Conservation (phyloP, 2,113 vertebrate genomes). For the Nesogale talazaci region DNA sequence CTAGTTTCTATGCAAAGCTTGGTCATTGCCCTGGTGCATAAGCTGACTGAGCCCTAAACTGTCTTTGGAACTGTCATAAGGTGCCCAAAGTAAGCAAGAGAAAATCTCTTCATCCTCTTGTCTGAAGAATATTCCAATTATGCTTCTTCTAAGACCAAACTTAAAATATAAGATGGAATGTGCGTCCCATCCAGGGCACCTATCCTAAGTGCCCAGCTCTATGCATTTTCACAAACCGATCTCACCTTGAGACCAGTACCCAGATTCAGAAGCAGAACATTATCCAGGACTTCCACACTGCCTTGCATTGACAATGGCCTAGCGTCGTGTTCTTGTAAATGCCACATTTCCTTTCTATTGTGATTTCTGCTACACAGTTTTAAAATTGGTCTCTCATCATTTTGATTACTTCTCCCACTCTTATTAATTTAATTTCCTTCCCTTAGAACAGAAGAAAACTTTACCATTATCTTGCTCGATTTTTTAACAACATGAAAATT, state of each 20-base stretch:
- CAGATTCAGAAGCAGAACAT: slow-evolving; percentile 16
- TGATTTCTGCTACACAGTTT: background rate
- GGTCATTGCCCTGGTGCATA: no score
- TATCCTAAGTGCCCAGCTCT: background rate
- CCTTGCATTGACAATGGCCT: background rate
- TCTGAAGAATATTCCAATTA: no score
- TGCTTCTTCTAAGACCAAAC: no score
- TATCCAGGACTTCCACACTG: background rate
- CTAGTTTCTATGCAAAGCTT: no score
- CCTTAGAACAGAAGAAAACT: slow-evolving; percentile 10
- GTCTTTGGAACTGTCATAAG: no score
- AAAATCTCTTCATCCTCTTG: no score
- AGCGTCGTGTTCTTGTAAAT: background rate
- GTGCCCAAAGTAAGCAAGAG: no score
- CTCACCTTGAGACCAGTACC: background rate
- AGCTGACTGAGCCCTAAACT: no score
- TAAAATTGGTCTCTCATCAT: slow-evolving; percentile 7
- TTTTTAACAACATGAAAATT: slow-evolving; percentile 46
- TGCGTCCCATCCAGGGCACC: no score
- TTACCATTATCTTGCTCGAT: background rate
- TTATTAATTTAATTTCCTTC: slow-evolving; percentile 47
- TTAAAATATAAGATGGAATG: no score
- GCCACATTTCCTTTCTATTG: background rate
- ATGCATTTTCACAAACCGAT: background rate
- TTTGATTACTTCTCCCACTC: slow-evolving; percentile 14